Evolutionary conservation across 1,140 invertebrate genomes (phyloP).

Genomic region (Heliconius hermathena): DNA sequence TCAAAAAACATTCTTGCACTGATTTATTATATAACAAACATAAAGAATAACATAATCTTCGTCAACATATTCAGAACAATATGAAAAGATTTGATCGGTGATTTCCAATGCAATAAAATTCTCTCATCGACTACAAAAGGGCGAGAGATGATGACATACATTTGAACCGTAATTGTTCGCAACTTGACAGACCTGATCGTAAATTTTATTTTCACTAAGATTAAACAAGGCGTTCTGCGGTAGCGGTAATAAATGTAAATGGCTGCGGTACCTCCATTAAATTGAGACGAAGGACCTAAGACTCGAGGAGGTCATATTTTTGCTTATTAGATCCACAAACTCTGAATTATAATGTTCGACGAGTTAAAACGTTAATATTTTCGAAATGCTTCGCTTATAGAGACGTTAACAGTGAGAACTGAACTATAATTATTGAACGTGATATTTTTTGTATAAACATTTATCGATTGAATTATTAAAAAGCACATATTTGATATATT

Average conservation of each 20-base stretch:
- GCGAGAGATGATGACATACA: constrained; percentile 42
- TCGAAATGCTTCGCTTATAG: not conserved
- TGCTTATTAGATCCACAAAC: constrained; percentile 31
- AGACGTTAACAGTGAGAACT: not conserved
- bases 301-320: constrained; percentile 45
- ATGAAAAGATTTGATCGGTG: constrained; percentile 29
- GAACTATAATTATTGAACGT: not conserved
- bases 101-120: constrained; percentile 33
- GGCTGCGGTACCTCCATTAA: constrained; percentile 45
- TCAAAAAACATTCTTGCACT: not conserved
- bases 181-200: constrained; percentile 47
- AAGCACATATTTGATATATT: too few relatives aligned
- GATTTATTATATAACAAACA: not conserved
- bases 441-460: not conserved
- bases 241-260: constrained; percentile 50
- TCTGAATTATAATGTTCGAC: constrained; percentile 30
- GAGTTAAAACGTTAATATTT: constrained; percentile 22
- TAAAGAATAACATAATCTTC: not conserved
- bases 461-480: too few relatives aligned
- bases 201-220: constrained; percentile 52
- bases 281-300: constrained; percentile 44
- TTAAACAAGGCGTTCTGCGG: constrained; percentile 49
- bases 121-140: constrained; percentile 45
- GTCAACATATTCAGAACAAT: constrained; percentile 22
- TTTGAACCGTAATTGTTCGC: constrained; percentile 45